These are phyloP conservation scores for Drosophila barbarae DNA, from an alignment of 2,888 invertebrate species.

Conservation along the genomic window DNA sequence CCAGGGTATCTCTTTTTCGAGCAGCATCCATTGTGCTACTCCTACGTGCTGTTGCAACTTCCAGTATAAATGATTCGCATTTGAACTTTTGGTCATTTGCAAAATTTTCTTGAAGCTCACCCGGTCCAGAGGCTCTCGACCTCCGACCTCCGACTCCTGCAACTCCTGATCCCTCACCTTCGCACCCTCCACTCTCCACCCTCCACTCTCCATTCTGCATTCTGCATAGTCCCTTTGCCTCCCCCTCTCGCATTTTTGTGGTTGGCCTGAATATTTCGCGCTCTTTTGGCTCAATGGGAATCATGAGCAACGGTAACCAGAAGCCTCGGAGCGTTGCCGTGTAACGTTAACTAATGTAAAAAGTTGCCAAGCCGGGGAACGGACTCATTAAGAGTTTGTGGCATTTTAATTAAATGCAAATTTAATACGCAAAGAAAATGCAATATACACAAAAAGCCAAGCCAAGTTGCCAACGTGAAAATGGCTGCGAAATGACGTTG, in stretches of 20 bases:
- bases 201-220: neutral
- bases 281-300: slow-evolving; percentile 50
- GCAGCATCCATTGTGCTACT: no score
- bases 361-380: slow-evolving; percentile 35
- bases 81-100: slow-evolving; percentile 52
- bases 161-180: slow-evolving; percentile 3
- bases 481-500: slow-evolving; percentile 26
- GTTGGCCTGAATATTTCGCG: slow-evolving; percentile 41
- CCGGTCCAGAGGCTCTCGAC: neutral
- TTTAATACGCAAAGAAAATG: slow-evolving; percentile 53
- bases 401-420: slow-evolving; percentile 55
- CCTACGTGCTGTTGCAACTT: slow-evolving; percentile 1
- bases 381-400: slow-evolving; percentile 54
- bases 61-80: slow-evolving; percentile 48
- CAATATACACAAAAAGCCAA: slow-evolving; percentile 30
- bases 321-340: slow-evolving; percentile 45
- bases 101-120: slow-evolving; percentile 33
- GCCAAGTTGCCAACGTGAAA: slow-evolving; percentile 3
- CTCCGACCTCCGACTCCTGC: slow-evolving; percentile 2
- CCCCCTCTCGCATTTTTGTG: slow-evolving; percentile 8
- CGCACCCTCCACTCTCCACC: neutral
- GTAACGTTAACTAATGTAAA: slow-evolving; percentile 50
- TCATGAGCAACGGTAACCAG: slow-evolving; percentile 41
- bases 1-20: neutral
- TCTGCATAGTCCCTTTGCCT: neutral